Evolutionary conservation across 1,140 invertebrate genomes (phyloP).

Genomic region (Tenebrio molitor): DNA sequence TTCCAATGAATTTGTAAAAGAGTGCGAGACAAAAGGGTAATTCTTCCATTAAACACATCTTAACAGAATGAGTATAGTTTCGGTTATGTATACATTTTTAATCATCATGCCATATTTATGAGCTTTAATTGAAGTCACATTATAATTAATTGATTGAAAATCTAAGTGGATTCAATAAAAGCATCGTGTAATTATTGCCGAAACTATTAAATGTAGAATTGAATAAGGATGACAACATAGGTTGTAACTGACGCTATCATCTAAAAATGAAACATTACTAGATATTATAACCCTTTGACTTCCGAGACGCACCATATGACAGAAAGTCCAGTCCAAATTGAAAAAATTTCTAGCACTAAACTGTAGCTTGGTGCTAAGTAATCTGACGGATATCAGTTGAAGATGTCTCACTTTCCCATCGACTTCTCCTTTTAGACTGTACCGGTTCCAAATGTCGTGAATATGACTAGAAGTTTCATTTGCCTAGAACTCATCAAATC

Average conservation of each 20-base stretch:
- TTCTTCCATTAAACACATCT: no score
- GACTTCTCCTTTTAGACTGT: not conserved
- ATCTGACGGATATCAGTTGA: not conserved
- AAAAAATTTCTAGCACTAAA: conserved; percentile 17
- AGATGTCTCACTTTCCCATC: conserved; percentile 1
- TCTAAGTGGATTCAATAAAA: no score
- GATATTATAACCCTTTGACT: not conserved
- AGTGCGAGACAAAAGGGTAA: no score
- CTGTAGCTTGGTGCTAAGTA: not conserved
- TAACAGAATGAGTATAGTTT: no score
- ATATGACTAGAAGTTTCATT: no score
- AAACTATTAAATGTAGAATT: conserved; percentile 9
- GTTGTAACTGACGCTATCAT: conserved; percentile 2
- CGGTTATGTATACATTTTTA: no score
- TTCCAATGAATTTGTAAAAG: no score
- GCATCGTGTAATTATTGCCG: no score
- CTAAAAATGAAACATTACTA: no score
- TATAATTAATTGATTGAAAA: no score
- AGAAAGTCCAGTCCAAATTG: conserved; percentile 10
- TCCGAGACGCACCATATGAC: not conserved
- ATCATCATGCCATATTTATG: no score
- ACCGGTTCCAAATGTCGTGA: conserved; percentile 4
- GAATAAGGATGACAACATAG: not conserved
- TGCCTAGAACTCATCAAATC: not conserved
- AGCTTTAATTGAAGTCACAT: no score